Conservation (phyloP, 2,797 vertebrate species). For the Sebastes goodei region DNA sequence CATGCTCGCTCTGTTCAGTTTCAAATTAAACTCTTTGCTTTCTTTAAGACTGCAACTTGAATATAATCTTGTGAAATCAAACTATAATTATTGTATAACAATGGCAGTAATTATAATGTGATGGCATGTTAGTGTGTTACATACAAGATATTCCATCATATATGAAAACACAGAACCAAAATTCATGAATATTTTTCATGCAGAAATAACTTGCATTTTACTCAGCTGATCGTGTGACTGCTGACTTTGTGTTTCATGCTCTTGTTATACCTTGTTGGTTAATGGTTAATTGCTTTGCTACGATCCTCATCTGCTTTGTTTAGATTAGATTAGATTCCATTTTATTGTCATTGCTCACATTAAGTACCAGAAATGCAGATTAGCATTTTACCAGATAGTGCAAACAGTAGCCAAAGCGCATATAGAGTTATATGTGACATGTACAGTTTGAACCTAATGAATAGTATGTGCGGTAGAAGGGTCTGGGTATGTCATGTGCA, state of each 20-base stretch:
- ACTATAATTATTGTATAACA: conserved; percentile 4
- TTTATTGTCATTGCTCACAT: conserved; percentile 10
- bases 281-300: conserved; percentile 23
- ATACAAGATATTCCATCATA: background rate
- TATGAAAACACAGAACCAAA: background rate
- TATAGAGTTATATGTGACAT: background rate
- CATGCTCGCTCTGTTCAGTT: conserved; percentile 60
- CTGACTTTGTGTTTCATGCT: conserved; percentile 38
- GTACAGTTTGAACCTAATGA: background rate
- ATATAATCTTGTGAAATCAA: conserved; percentile 9
- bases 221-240: conserved; percentile 21
- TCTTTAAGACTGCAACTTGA: conserved; percentile 19
- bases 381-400: background rate
- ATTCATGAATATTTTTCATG: background rate
- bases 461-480: background rate
- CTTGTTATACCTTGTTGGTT: conserved; percentile 11
- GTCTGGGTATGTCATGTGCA: background rate
- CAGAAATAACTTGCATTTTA: conserved; percentile 12
- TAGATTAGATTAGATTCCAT: background rate
- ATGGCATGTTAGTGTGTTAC: background rate
- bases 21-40: conserved; percentile 26
- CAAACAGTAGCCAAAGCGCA: background rate
- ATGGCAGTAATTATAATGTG: conserved; percentile 1
- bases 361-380: conserved; percentile 6
- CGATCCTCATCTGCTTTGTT: conserved; percentile 29